Evolutionary conservation across 2,113 vertebrate species (phyloP), one percentile per base, ranked within the genome.

Genomic region (Alosa alosa): DNA sequence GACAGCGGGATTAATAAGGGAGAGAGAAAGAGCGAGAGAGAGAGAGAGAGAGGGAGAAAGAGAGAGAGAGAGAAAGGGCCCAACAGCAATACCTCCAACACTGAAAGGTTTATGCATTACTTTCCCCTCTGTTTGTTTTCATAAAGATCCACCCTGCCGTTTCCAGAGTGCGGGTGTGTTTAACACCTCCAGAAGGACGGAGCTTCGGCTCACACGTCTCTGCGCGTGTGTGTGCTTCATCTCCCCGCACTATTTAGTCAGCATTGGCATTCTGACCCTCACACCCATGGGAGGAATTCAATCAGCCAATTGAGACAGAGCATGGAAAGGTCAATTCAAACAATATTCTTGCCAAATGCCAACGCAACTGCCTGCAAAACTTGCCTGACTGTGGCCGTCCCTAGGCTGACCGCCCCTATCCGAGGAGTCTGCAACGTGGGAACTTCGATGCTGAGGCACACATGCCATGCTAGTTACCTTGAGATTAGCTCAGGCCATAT

Each of bases 1-100:
- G 90, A 87, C 86, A 83, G 86, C 84, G 31, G 87, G 91, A 89
- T 89, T 90, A 88, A 91, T 89, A 86, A 86, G 91, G 88, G 89
- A 75, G 52, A 13, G 15, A 18, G 57, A 60, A 25, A 68, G 39
- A 64, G 15, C 3, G 52, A 44, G 50, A 50, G 72, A 44, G 50
- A 50, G 47, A 55, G 45, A 55, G 84, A 57, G 36, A 46, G 15
- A 3, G 41, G 49, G 22, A 82, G 50, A 50, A 47, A 55, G 45
- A 55, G 84, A 57, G 36, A 46, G 41, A 68, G 22, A 82, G 50
- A 64, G 15, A 86, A 15, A 36, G 46, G 81, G 36, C 75, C 4
- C 41, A 50, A 82, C 31, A 86, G 84, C 46, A 10, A 84, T 46
- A 84, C 20, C 72, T 78, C 13, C 72, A 78, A 78, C 72, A 36